Conservation (phyloP, 1,140 invertebrate species). For the Pomacea maculata region DNA sequence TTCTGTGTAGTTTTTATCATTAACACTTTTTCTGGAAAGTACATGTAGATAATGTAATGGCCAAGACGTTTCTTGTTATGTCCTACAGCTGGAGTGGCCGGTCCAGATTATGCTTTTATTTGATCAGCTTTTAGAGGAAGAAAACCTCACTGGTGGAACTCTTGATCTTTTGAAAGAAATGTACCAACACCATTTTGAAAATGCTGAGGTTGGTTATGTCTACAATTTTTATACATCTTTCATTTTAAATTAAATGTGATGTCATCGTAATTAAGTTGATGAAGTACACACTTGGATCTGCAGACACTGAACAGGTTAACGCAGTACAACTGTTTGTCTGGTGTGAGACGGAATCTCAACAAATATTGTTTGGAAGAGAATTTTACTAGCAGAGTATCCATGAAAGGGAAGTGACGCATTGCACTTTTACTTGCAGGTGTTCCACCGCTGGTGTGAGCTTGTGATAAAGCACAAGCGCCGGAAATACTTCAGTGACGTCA, state of each 20-base stretch:
- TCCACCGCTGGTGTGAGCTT: slow-evolving; percentile 65
- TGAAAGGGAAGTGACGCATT: not conserved
- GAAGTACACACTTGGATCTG: too few relatives aligned
- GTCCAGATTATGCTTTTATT: slow-evolving; percentile 10
- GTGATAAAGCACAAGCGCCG: slow-evolving; percentile 58
- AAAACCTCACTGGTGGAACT: slow-evolving; percentile 8
- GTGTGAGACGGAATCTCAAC: too few relatives aligned
- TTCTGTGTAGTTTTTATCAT: too few relatives aligned
- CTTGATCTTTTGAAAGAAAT: slow-evolving; percentile 11
- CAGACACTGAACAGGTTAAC: too few relatives aligned
- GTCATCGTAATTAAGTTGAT: too few relatives aligned
- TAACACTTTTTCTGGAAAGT: too few relatives aligned
- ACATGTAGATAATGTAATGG: not conserved
- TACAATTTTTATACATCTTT: too few relatives aligned
- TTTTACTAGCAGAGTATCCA: too few relatives aligned
- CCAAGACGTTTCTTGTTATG: not conserved
- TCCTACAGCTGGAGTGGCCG: not conserved
- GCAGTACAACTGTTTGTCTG: too few relatives aligned
- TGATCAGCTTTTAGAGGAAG: slow-evolving; percentile 8
- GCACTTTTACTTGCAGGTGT: slow-evolving; percentile 41
- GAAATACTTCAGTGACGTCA: slow-evolving; percentile 47
- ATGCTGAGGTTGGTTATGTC: slow-evolving; percentile 10
- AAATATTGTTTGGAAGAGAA: too few relatives aligned
- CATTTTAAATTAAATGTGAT: too few relatives aligned
- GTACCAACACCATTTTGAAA: not conserved